Evolutionary conservation across 1,140 invertebrate species (phyloP).

Genomic region (Orussus abietinus): DNA sequence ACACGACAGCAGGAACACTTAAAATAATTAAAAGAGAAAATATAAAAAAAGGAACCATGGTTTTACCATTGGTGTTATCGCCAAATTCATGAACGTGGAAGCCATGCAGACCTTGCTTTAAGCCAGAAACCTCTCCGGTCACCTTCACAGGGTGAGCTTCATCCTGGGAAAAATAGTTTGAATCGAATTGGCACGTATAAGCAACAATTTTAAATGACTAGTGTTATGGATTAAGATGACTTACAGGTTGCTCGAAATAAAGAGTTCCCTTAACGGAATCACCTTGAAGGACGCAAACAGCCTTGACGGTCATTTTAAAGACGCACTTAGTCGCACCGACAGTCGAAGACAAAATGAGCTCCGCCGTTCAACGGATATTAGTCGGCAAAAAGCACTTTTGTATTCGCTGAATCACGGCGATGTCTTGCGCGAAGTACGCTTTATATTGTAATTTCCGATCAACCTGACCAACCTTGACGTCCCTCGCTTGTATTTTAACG

Average conservation of each 20-base stretch:
- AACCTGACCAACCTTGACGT: too few species aligned
- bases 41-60: conserved; percentile 5
- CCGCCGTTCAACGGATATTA: conserved; percentile 3
- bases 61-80: conserved; percentile 82
- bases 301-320: conserved; percentile 58
- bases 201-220: conserved; percentile 3
- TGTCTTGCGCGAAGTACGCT: too few species aligned
- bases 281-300: conserved; percentile 80
- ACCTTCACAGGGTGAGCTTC: conserved; percentile 59
- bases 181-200: conserved; percentile 5
- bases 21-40: neutral
- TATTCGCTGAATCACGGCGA: conserved; percentile 40
- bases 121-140: conserved; percentile 67
- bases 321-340: too few species aligned
- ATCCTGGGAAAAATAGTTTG: conserved; percentile 38
- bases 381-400: conserved; percentile 1
- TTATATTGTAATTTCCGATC: too few species aligned
- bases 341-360: neutral
- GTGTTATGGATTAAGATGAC: conserved; percentile 9
- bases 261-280: conserved; percentile 75
- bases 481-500: too few species aligned
- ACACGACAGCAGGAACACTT: neutral
- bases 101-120: conserved; percentile 73
- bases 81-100: conserved; percentile 98
- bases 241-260: conserved; percentile 74